Base-by-base conservation (phyloP, 2,888 invertebrate genomes). In the Cheilosia urbana region DNA sequence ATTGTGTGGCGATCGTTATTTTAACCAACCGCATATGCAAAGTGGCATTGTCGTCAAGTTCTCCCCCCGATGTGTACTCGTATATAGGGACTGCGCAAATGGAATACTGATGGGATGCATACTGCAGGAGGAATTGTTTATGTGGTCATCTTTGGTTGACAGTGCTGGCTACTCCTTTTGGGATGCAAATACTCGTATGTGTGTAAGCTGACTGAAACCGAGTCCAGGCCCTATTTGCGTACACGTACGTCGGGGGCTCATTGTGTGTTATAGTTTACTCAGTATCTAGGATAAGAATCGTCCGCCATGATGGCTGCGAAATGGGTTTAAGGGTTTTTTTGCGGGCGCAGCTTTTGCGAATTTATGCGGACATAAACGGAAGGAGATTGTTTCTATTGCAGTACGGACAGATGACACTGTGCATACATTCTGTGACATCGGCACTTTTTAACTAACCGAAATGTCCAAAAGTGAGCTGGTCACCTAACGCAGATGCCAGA, bases 371-470 rank as follows among this genome's bases (percentile, higher is more conserved):
- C 77, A 62, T 69, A 69, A 62, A 55, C 34, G 30, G 21, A 51
- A 40, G 6, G 47, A 49, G 21, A 57, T 19, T 51, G 21, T 66
- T 51, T 73, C 53, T 79, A 73, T 66, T 73, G 58, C 17, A 21
- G 17, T 15, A 40, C 24, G 34, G 19, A 62, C 45, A 58, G 80
- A 68, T 63, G 80, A 81, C 75, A 80, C 30, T 21, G 49, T 27
- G 17, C 55, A 37, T 37, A 13, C 13, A 9, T 37, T 11, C 37
- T 37, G 37, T 79, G 79, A 79, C 83, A 73, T 73, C 83, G 83
- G 83, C 68, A 19, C 83, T 62, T 83, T 79, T 83, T 68, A 83
- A 83, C 83, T 83, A 83, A 66, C 77, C 65, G 24, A 65, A 76
- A 71, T 82, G 71, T 82, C 65, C 82, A 82, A 82, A 60, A 71